A percentile compares a stretch with the other conserved stretches of the same genome.
Evolutionary conservation across 2,113 vertebrate species (phyloP).

Genomic region (Octodon degus): DNA sequence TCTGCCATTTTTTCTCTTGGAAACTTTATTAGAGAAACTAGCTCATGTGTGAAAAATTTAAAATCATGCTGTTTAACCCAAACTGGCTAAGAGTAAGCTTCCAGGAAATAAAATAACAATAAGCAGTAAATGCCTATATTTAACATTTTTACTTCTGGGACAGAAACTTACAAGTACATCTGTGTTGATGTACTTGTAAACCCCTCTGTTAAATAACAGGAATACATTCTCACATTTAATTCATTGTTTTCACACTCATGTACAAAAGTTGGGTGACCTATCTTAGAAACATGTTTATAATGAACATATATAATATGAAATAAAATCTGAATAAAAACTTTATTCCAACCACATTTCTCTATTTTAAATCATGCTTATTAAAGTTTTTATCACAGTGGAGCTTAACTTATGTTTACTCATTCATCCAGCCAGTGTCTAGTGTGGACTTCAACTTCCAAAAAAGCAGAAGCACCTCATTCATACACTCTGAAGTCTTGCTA

Average conservation of each 20-base stretch:
- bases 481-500: constrained; percentile 85
- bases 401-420: constrained; percentile 87
- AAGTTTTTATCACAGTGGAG: constrained; percentile 88
- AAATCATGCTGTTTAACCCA: constrained; percentile 50
- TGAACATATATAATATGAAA: constrained; percentile 40
- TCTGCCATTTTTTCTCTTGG: constrained; percentile 28
- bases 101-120: neutral
- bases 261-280: constrained; percentile 5
- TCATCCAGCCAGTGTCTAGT: constrained; percentile 86
- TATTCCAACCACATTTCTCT: constrained; percentile 84
- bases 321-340: constrained; percentile 77
- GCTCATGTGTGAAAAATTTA: constrained; percentile 43
- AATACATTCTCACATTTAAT: constrained; percentile 46
- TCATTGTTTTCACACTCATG: constrained; percentile 27
- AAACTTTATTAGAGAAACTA: constrained; percentile 66
- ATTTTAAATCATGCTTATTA: constrained; percentile 89
- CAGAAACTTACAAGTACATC: constrained; percentile 37
- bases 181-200: neutral
- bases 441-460: constrained; percentile 85
- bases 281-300: constrained; percentile 56
- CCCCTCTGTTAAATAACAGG: constrained; percentile 25
- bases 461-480: constrained; percentile 83
- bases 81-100: constrained; percentile 47
- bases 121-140: constrained; percentile 22
- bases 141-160: constrained; percentile 18